Evolutionary conservation across 2,888 invertebrate species (phyloP).

Genomic region (Ectobius pallidus): DNA sequence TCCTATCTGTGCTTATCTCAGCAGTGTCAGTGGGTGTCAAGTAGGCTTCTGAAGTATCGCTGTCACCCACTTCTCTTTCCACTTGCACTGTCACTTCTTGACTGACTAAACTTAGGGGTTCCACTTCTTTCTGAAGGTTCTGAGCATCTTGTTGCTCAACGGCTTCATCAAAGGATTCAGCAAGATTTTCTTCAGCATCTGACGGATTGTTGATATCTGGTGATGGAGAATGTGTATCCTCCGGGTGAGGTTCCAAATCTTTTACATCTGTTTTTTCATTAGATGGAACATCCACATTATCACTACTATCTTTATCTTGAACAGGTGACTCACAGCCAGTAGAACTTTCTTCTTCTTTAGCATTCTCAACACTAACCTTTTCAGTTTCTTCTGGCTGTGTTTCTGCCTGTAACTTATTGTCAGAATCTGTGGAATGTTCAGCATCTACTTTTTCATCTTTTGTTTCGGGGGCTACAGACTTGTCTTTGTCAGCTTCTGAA

Average conservation of each 20-base stretch:
- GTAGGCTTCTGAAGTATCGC: conserved; percentile 72
- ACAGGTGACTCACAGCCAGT: neutral
- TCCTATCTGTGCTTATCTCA: conserved; percentile 43
- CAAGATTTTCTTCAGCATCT: conserved; percentile 33
- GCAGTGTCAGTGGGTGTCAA: conserved; percentile 69
- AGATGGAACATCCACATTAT: neutral
- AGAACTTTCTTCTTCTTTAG: neutral
- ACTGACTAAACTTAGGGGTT: conserved; percentile 24
- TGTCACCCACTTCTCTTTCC: conserved; percentile 67
- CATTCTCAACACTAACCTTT: neutral
- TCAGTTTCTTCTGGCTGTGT: neutral
- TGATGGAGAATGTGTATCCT: neutral
- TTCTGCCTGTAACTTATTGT: neutral
- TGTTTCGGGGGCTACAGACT: neutral
- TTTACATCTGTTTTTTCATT: neutral
- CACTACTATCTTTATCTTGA: neutral
- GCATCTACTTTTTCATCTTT: neutral
- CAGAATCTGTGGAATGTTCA: neutral
- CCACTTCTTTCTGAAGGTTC: neutral
- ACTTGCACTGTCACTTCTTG: conserved; percentile 47
- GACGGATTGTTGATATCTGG: neutral
- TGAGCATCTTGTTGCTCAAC: conserved; percentile 27
- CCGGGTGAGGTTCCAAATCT: neutral
- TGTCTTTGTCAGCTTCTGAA: neutral
- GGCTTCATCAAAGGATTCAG: conserved; percentile 29